Base-by-base conservation (phyloP, 2,113 vertebrate species). In the Saccopteryx bilineata region DNA sequence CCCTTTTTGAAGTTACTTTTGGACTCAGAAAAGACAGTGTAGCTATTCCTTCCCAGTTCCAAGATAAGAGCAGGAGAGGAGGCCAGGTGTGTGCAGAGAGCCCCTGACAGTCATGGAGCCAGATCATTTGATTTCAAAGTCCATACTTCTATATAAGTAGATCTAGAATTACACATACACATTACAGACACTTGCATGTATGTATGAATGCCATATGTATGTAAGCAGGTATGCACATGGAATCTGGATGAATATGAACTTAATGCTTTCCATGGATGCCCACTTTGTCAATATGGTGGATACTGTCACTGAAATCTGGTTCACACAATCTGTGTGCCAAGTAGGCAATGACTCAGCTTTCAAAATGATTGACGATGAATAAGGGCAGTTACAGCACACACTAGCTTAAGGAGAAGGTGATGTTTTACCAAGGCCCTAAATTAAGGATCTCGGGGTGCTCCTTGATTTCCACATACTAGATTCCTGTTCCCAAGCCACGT, bases 361-460 rank as follows among this genome's bases (percentile, higher is more conserved):
- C 87, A 88, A 39, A 87, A 74, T 84, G 71, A 69, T 0, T 84
- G 86, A 56, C 54, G 79, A 93, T 80, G 75, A 61, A 78, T n/a
- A n/a, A 85, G n/a, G 66, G 19, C 2, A 74, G 31, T 2, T 85
- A 60, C 85, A 83, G 58, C n/a, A 81, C 12, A 31, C 18, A 74
- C 52, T 80, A 58, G 12, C 92, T 82, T 90, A 12, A 24, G 19
- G 28, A 93, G 5, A 82, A 6, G 19, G 21, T 63, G 48, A 56
- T 61, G 5, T 50, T 52, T 60, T 76, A 21, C 12, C 52, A 84
- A 66, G 4, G 1, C 23, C 66, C 56, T 92, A 81, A 93, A 87
- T 92, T 15, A 81, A 84, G n/a, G 1, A 24, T n/a, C 26, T 19
- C 3, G 72, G 31, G 24, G 39, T 58, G 1, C 13, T 65, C 7